Evolutionary conservation across 2,888 invertebrate genomes (phyloP), one percentile per base, ranked within the genome.

Genomic region (Melanargia galathea): DNA sequence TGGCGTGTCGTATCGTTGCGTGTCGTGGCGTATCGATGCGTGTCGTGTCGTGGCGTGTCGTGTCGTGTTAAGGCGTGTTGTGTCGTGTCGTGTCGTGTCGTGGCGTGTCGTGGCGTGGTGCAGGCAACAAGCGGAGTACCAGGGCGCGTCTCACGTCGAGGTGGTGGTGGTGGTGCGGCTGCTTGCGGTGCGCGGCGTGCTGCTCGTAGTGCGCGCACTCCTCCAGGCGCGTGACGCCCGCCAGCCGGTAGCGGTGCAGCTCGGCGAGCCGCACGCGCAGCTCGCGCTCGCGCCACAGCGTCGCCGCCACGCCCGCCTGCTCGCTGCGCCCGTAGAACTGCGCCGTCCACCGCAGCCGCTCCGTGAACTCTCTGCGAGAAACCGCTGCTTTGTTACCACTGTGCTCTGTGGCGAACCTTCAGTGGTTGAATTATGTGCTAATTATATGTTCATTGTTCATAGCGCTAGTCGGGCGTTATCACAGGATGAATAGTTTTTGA

Each of bases 121-220:
- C 10, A 56, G 30, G 62, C 57, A 49, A 33, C 16, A 60, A 63
- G 63, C 64, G 43, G 30, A 51, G 67, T 69, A 69, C 72, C 65
- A 64, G 61, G 49, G 64, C 48, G 66, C 77, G 75, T 92, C 94
- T 83, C 95, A 95, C 83, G 93, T 93, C 91, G 93, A 92, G 71
- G 93, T 94, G 75, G 77, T 92, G 77, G 93, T 92, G 71, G 93
- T 94, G 75, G 77, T 92, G 77, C 70, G 92, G 90, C 77, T 93
- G 90, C 76, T 93, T 89, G 75, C 94, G 83, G 71, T 92, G 93
- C 75, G 94, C 92, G 62, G 94, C 93, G 89, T 94, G 93, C 79
- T 97, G 96, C 77, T 97, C 97, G 82, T 97, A 97, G 82, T 97
- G 97, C 35, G 96, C 93, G 75, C 97, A 96, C 81, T 98, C 97